Evolutionary conservation across 2,888 invertebrate species (phyloP), one percentile per base, ranked within the genome.

Genomic region (Parnassius mnemosyne): DNA sequence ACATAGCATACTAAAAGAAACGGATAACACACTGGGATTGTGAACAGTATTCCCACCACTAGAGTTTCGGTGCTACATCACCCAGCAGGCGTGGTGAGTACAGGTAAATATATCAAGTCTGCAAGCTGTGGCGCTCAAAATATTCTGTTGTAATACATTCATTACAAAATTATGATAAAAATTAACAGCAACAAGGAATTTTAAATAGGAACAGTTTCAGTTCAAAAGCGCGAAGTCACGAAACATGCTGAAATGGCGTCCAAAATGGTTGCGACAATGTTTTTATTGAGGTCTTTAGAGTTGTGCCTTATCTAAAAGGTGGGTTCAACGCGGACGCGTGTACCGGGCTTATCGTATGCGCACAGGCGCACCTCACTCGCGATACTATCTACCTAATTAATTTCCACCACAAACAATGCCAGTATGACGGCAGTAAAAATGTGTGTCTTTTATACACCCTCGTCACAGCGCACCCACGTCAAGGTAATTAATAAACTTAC

Each of bases 331-430:
- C 43, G 42, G 16, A 51, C 64, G 63, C 54, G 61, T 51, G 42
- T 41, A 13, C 41, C 55, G 56, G 41, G 53, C 67, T 65, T 72
- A 73, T 73, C 72, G 65, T 54, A 42, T 54, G 68, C 71, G 69
- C 66, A 69, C 84, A 81, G 82, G 76, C 83, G 72, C 82, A 78
- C 80, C 82, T 81, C 71, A 65, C 56, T 49, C 52, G 56, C 66
- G 82, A 80, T 78, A 75, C 57, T 74, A 85, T 85, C 84, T 75
- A 72, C 78, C 80, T 85, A 85, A 85, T 85, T 85, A 84, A 83
- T 83, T 77, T 74, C 74, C 68, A 68, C 69, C 71, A 73, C 75
- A 80, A 80, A 80, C 79, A 80, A 63, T 59, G 63, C 50, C 68
- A 70, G 69, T 66, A 69, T 68, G 50, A 69, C 68, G 52, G 69